Percentiles rank a stretch among this genome's conserved stretches.
These are phyloP conservation scores for Strigamia maritima DNA, from an alignment of 2,888 invertebrate species.

Conservation along the genomic window DNA sequence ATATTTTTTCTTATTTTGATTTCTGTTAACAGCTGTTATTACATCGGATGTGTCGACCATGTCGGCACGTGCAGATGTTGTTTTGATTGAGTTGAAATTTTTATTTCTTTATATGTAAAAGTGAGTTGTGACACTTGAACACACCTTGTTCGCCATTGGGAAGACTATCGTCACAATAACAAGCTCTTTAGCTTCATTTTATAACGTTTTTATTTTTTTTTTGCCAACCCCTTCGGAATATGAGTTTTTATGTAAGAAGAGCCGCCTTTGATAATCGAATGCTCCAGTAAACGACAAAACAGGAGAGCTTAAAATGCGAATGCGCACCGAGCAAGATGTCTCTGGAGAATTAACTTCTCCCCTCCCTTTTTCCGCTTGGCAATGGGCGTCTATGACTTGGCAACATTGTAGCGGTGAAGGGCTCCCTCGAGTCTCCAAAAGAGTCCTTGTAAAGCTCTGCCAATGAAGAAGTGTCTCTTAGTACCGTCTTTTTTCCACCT, in stretches of 20 bases:
- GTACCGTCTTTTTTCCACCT: neutral
- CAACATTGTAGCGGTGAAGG: constrained; percentile 23
- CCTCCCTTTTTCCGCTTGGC: constrained; percentile 7
- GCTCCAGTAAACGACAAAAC: constrained; percentile 14
- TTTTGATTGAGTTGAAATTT: too few species aligned
- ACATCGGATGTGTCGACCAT: too few species aligned
- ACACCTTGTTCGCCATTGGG: neutral
- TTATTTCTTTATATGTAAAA: too few species aligned
- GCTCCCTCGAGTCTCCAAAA: constrained; percentile 5
- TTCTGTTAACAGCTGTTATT: too few species aligned
- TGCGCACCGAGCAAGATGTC: neutral
- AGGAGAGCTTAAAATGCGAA: neutral
- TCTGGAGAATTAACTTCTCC: constrained; percentile 7
- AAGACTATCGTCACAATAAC: neutral
- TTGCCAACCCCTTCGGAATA: neutral
- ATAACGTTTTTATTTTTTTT: neutral
- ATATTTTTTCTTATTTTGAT: too few species aligned
- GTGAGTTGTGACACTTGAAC: neutral
- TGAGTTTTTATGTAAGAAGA: neutral
- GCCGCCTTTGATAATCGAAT: constrained; percentile 6
- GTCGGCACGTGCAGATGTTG: too few species aligned
- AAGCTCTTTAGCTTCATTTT: neutral
- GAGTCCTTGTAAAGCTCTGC: constrained; percentile 23
- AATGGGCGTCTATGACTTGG: constrained; percentile 19
- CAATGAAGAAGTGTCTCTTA: constrained; percentile 16